These are phyloP conservation scores for Adelosebastes latens DNA, from an alignment of 2,797 vertebrate species.

Conservation along the genomic window DNA sequence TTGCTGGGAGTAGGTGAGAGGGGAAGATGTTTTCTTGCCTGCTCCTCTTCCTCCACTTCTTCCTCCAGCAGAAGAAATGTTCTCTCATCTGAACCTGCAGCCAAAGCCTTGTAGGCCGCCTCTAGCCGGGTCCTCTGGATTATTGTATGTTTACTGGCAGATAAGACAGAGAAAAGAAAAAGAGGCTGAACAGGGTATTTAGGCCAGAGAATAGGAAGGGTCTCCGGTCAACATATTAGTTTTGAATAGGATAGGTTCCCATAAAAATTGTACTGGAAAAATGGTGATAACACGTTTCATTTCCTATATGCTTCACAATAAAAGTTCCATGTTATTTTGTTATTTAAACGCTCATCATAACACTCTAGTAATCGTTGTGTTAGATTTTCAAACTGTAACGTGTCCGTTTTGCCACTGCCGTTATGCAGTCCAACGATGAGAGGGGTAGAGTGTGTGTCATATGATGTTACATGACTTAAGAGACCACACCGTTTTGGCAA, in stretches of 20 bases:
- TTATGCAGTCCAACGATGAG: not conserved
- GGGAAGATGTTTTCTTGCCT: not conserved
- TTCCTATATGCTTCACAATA: too few relatives aligned
- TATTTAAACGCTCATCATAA: too few relatives aligned
- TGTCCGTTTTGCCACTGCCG: not conserved
- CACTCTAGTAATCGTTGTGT: too few relatives aligned
- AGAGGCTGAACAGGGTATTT: not conserved
- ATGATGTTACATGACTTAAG: not conserved
- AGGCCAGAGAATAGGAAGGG: not conserved
- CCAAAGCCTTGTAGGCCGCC: conserved; percentile 53
- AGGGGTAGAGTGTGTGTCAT: not conserved
- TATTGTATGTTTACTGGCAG: conserved; percentile 30
- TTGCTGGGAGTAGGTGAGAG: not conserved
- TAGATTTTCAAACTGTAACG: not conserved
- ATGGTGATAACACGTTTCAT: too few relatives aligned
- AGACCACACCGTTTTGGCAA: not conserved
- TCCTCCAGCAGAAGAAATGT: conserved; percentile 70
- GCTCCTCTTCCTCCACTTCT: conserved; percentile 62
- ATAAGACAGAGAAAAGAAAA: not conserved
- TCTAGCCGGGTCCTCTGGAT: conserved; percentile 55
- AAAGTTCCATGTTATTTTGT: too few relatives aligned
- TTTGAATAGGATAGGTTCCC: not conserved
- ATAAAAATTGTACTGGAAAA: not conserved
- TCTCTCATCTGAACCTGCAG: not conserved
- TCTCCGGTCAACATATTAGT: not conserved